These are phyloP conservation scores for Acanthurus lineatus DNA, from an alignment of 2,797 vertebrate species.

Conservation along the genomic window DNA sequence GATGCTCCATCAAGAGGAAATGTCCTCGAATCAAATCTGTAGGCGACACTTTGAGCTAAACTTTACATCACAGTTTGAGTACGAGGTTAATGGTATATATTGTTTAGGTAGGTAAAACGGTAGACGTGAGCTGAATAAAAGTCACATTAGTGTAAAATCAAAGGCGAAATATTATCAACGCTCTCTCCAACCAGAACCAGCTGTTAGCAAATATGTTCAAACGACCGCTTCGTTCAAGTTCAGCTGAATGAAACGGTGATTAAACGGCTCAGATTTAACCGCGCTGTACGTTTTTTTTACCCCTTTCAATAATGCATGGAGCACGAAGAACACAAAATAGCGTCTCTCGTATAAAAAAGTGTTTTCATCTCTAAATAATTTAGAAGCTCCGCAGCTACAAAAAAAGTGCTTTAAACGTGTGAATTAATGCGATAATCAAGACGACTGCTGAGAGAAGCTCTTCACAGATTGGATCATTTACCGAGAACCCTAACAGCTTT, in stretches of 20 bases:
- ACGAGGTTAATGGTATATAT: not conserved
- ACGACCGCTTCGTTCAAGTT: not conserved
- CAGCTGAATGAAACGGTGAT: constrained; percentile 51
- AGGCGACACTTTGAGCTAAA: not conserved
- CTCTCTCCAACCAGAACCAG: no score
- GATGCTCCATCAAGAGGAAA: constrained; percentile 17
- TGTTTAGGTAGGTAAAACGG: constrained; percentile 2
- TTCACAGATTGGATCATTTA: constrained; percentile 13
- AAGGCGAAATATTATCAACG: not conserved
- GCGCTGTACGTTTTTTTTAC: constrained; percentile 40
- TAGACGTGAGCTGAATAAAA: constrained; percentile 4
- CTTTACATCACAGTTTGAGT: not conserved
- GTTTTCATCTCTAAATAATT: constrained; percentile 72
- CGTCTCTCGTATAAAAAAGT: constrained; percentile 43
- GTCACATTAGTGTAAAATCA: not conserved
- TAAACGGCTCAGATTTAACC: constrained; percentile 51
- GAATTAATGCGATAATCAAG: constrained; percentile 64
- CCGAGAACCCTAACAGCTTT: constrained; percentile 35
- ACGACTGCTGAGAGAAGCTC: constrained; percentile 52
- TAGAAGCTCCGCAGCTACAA: constrained; percentile 28
- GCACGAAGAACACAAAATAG: constrained; percentile 47
- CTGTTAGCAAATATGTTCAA: not conserved
- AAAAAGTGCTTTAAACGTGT: constrained; percentile 46
- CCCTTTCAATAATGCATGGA: constrained; percentile 65
- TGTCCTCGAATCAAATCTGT: not conserved